These are phyloP conservation scores for Parazoanthus atlanticus DNA, from an alignment of 92 coral and sea anemone species.

Conservation along the genomic window DNA sequence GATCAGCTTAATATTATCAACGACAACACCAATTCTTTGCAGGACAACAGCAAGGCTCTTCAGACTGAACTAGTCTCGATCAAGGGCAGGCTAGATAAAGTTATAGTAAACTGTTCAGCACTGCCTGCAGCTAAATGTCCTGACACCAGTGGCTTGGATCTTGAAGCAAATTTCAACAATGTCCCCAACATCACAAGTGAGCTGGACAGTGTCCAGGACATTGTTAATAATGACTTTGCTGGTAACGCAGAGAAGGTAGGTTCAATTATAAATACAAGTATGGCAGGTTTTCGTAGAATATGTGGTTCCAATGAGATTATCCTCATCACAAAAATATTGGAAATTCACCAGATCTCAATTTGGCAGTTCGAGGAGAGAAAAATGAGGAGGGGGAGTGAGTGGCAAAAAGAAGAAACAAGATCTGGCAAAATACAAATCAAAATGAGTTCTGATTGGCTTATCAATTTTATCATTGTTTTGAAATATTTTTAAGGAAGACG, in stretches of 20 bases:
- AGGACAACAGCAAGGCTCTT: constrained; percentile 19
- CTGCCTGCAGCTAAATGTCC: not conserved
- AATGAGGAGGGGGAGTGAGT: too few relatives aligned
- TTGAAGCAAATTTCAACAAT: constrained; percentile 73
- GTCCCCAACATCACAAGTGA: constrained; percentile 70
- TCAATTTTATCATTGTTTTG: too few relatives aligned
- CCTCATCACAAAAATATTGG: not conserved
- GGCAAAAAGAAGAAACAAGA: too few relatives aligned
- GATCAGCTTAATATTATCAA: constrained; percentile 56
- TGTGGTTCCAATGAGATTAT: too few relatives aligned
- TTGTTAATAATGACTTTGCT: constrained; percentile 69
- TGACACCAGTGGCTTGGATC: constrained; percentile 8
- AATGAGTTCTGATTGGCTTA: too few relatives aligned
- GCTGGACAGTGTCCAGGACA: constrained; percentile 52
- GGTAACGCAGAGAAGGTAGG: constrained; percentile 68
- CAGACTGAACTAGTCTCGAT: constrained; percentile 31
- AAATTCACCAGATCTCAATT: too few relatives aligned
- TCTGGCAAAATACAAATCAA: not conserved
- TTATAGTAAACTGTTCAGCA: not conserved
- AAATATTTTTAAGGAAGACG: too few relatives aligned
- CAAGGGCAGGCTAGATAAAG: not conserved
- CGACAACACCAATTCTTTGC: constrained; percentile 58
- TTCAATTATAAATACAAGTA: not conserved
- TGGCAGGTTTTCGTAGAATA: not conserved
- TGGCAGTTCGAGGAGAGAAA: too few relatives aligned